phyloP scores from a whole-genome alignment of 1,140 invertebrate genomes.

The Phymorhynchus buccinoides region DNA sequence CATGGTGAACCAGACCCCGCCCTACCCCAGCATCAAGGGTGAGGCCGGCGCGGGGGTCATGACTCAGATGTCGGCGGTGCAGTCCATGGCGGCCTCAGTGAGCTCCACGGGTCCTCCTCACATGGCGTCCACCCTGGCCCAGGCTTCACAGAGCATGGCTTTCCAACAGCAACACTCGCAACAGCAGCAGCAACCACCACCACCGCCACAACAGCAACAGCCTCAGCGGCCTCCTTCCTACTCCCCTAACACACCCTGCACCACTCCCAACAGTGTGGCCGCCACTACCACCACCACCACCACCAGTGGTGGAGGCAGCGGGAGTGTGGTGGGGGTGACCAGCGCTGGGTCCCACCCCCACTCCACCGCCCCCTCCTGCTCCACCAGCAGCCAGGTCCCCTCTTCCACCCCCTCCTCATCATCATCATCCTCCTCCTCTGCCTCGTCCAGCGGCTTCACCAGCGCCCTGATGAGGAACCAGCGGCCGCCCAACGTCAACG shows the following conservation, averaged over 20 bases:
- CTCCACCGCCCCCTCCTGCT: conserved; percentile 47
- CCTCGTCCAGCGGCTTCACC: conserved; percentile 59
- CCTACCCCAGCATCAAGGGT: conserved; percentile 63
- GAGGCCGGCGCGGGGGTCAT: conserved; percentile 43
- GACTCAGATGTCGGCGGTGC: conserved; percentile 62
- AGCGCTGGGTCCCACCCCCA: conserved; percentile 40
- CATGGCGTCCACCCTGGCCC: conserved; percentile 31
- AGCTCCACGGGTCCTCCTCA: conserved; percentile 16
- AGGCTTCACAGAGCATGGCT: conserved; percentile 29
- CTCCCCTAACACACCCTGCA: conserved; percentile 20
- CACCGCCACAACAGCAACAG: conserved; percentile 43
- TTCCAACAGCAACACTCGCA: conserved; percentile 44
- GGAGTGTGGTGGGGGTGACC: conserved; percentile 12
- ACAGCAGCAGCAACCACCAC: conserved; percentile 37
- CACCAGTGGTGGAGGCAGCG: neutral
- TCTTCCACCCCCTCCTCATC: neutral
- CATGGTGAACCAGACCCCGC: conserved; percentile 70
- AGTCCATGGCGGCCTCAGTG: conserved; percentile 39
- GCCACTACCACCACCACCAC: conserved; percentile 21
- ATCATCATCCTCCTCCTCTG: conserved; percentile 39
- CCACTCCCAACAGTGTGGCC: conserved; percentile 8
- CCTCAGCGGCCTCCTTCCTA: conserved; percentile 39
- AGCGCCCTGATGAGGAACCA: conserved; percentile 72
- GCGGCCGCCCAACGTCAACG: conserved; percentile 74
- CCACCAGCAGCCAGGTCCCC: too few species aligned